phyloP scores from a whole-genome alignment of 2,113 vertebrate species.

The Macaca mulatta region DNA sequence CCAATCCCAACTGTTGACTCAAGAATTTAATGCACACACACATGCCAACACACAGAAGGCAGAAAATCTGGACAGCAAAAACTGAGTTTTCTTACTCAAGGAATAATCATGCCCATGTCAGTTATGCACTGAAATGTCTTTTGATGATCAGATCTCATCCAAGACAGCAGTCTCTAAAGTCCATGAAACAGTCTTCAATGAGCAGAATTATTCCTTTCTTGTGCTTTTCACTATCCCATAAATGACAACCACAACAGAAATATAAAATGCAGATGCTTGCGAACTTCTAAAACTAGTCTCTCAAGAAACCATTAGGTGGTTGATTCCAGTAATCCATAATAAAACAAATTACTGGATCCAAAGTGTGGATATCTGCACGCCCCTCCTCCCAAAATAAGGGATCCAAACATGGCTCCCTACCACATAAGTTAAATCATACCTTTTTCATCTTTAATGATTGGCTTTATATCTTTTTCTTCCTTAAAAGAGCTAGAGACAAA shows the following conservation, averaged over 20 bases:
- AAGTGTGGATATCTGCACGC: background rate
- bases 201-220: background rate
- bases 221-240: background rate
- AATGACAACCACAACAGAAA: background rate
- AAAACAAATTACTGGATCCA: background rate
- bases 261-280: background rate
- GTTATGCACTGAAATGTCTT: background rate
- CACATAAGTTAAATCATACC: conserved; percentile 79
- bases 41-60: background rate
- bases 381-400: conserved; percentile 11
- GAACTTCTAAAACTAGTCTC: background rate
- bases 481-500: conserved; percentile 91
- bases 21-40: background rate
- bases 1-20: background rate
- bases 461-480: conserved; percentile 89
- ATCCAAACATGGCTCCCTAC: background rate
- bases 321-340: background rate
- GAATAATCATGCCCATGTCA: background rate
- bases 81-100: background rate
- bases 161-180: background rate
- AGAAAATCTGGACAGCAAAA: background rate
- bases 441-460: conserved; percentile 92
- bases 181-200: fast-evolving
- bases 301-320: background rate
- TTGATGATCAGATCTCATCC: background rate